phyloP scores from a whole-genome alignment of 2,797 vertebrate species.

The Botia kubotai region DNA sequence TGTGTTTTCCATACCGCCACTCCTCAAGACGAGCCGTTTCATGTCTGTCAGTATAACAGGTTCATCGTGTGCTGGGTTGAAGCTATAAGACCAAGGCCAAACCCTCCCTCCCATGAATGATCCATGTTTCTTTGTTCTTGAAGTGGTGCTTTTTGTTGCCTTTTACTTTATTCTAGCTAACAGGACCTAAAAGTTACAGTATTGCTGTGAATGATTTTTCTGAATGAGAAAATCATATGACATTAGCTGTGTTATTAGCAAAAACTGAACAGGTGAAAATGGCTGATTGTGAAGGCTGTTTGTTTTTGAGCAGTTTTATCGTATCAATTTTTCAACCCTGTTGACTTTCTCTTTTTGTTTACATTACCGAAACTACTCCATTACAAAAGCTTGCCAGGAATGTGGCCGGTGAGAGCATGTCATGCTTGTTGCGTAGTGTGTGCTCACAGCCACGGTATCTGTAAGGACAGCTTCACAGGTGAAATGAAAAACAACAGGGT shows the following conservation, averaged over 20 bases:
- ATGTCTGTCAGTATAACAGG: conserved; percentile 48
- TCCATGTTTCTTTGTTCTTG: background rate
- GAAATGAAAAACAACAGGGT: conserved; percentile 37
- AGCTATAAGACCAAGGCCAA: background rate
- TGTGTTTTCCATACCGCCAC: conserved; percentile 3
- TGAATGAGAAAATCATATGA: background rate
- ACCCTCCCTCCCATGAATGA: conserved; percentile 12
- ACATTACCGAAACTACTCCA: background rate
- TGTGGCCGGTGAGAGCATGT: background rate
- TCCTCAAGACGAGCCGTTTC: conserved; percentile 34
- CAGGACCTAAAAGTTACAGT: background rate
- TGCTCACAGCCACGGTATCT: conserved; percentile 26
- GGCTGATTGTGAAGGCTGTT: background rate
- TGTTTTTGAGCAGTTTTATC: background rate
- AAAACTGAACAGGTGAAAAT: background rate
- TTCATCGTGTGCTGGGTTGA: conserved; percentile 45
- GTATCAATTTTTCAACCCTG: background rate
- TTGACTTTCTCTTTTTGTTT: background rate
- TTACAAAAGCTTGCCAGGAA: conserved; percentile 26
- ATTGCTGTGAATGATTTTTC: background rate
- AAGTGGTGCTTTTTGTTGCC: background rate
- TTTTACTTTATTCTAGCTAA: conserved; percentile 25
- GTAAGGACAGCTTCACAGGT: conserved; percentile 25
- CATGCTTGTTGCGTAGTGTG: conserved; percentile 2
- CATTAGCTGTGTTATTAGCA: background rate